Conservation (phyloP, 2,888 invertebrate species). For the Nymphalis polychloros region DNA sequence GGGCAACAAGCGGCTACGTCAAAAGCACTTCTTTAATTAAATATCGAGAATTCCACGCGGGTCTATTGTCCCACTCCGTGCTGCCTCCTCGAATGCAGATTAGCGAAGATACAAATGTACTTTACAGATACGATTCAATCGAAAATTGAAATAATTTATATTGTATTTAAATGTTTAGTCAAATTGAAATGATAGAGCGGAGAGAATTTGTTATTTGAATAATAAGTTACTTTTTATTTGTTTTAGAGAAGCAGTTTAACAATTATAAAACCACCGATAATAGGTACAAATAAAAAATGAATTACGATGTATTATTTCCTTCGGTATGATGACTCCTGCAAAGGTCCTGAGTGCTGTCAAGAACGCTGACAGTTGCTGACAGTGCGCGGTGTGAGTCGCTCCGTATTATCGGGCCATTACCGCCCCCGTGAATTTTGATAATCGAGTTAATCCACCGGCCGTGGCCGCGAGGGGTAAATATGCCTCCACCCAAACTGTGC, state of each 20-base stretch:
- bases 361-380: background rate
- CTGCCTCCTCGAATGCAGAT: constrained; percentile 1
- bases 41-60: constrained; percentile 50
- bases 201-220: background rate
- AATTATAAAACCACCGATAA: too few relatives aligned
- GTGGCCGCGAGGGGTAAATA: constrained; percentile 24
- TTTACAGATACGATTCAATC: background rate
- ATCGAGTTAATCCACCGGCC: constrained; percentile 55
- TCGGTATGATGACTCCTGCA: too few relatives aligned
- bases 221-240: too few relatives aligned
- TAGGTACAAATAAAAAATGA: too few relatives aligned
- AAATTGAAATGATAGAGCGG: background rate
- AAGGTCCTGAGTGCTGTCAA: too few relatives aligned
- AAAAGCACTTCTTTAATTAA: constrained; percentile 49
- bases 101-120: background rate
- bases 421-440: constrained; percentile 52
- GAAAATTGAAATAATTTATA: too few relatives aligned
- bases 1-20: background rate
- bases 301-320: background rate
- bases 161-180: background rate
- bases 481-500: constrained; percentile 46
- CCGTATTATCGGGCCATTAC: constrained; percentile 54
- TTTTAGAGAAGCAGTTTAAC: background rate
- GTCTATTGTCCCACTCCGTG: constrained; percentile 7
- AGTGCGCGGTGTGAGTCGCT: constrained; percentile 45